Base-by-base conservation (phyloP, 2,888 invertebrate genomes). In the Dascillus cervinus region DNA sequence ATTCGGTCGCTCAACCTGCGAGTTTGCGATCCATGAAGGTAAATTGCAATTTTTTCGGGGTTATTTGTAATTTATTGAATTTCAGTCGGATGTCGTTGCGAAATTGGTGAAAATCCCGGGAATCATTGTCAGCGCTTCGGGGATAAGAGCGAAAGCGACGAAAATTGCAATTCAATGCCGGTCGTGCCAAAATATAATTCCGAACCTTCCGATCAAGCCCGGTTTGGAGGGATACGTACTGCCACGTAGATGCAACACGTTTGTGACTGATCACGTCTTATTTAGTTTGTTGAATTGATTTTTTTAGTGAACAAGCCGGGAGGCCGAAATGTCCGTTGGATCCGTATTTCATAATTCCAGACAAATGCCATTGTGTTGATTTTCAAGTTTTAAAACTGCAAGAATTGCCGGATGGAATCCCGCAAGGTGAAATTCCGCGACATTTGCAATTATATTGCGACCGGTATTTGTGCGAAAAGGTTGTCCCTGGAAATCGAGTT, bases 321-420 rank as follows among this genome's bases (percentile, higher is more conserved):
- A 71, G 86, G 30, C 86, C 88, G 0, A 88, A 88, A 53, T 98
- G 98, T 56, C 96, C 97, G 0, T 60, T 96, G 32, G 98, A 99
- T 67, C 98, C 98, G 1, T 99, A 89, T 63, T 95, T 92, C 62
- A 95, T 99, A 41, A 81, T 97, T 64, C 96, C 97, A 9, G 97
- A 98, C 61, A 95, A 94, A 65, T 97, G 97, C 64, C 77, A 80
- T 47, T 98, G 97, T 64, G 89, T 97, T 12, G 97, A 99, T 67
- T 99, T 91, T 60, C 98, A 99, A 78, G 82, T 88, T 0, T 64
- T 98, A n/a, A 99, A 96, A 64, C 66, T 97, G 6, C 97, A 98
- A 73, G 98, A 98, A 66, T 69, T 90, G 11, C 94, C 95, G 0
- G 97, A 98, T 61, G 80, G 78, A 41, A 83, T 91, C 35, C 94